Conservation (phyloP, 2,888 invertebrate species). For the Nymphalis urticae region DNA sequence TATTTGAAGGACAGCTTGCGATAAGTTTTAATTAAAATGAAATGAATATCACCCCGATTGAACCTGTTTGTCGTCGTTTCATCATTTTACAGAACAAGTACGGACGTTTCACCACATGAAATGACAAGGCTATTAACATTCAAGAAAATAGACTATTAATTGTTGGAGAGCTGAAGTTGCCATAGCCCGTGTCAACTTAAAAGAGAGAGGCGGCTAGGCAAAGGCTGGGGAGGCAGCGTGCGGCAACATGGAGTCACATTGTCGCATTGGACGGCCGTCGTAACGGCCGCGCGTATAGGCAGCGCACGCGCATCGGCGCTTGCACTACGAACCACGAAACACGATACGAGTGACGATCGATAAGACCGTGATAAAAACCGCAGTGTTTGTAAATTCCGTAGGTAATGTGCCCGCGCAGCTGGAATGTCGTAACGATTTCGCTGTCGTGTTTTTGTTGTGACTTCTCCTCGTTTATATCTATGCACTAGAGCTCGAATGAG, state of each 20-base stretch:
- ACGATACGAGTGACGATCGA: conserved; percentile 41
- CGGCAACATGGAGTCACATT: conserved; percentile 68
- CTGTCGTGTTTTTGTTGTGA: conserved; percentile 42
- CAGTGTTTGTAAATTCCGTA: conserved; percentile 50
- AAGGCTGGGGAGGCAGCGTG: conserved; percentile 66
- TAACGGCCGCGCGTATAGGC: conserved; percentile 69
- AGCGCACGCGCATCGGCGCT: conserved; percentile 58
- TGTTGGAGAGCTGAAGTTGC: conserved; percentile 30
- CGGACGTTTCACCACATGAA: conserved; percentile 10
- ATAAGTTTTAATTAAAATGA: conserved; percentile 11
- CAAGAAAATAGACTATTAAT: conserved; percentile 29
- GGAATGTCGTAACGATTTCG: conserved; percentile 47
- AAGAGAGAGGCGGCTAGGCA: conserved; percentile 79
- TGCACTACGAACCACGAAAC: conserved; percentile 23
- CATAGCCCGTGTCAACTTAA: conserved; percentile 57
- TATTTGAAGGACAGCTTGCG: background rate
- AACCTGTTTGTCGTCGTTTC: conserved; percentile 2
- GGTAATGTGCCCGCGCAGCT: conserved; percentile 50
- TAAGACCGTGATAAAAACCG: conserved; percentile 40
- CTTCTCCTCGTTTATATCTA: conserved; percentile 40
- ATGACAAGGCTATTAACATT: conserved; percentile 23
- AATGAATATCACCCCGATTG: background rate
- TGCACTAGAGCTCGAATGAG: conserved; percentile 23
- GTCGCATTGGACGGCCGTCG: conserved; percentile 73
- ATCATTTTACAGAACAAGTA: conserved; percentile 11